Evolutionary conservation across 2,888 invertebrate genomes (phyloP), one percentile per base, ranked within the genome.

Genomic region (Acrocyrtus sp.): DNA sequence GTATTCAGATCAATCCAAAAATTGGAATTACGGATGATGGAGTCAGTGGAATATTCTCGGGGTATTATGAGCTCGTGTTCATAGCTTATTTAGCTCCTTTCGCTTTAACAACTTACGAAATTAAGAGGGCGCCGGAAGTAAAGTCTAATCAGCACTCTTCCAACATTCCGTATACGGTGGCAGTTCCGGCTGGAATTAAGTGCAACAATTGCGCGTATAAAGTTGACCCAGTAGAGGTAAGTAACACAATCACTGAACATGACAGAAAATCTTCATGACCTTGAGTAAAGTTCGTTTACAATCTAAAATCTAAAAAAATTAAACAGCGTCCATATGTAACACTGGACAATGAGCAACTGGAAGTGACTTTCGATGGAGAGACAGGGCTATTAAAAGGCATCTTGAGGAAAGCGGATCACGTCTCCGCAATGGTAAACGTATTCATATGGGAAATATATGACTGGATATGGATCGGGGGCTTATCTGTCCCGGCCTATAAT

Each of bases 51-150:
- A 82, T 83, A 60, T 80, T 83, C 2, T 74, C 81, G 39, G 86
- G 86, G 45, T 82, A 85, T 26, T 89, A 86, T 83, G 87, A 89
- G 74, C 82, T 90, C 2, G 82, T 88, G 2, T 97, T 97, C 84
- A 86, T 94, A 17, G 94, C 92, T 0, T 89, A 91, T 34, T 83
- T 97, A 50, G 90, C 92, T 12, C 90, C 95, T 0, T 85, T 97
- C 3, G 89, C 92, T 1, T 84, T 95, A 3, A 88, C 89, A 10
- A 91, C 91, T 0, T 87, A 83, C 83, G 85, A 83, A 54, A 47
- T 83, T 51, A 70, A 62, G 26, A 72, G 39, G 48, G 53, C 53
- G 4, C 60, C 34, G 5, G 34, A 34, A 70, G 15, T 29, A 48
- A 34, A 57, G 34, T 60, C 74, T 51, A 62, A 69, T 34, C 1